phyloP scores from a whole-genome alignment of 1,140 invertebrate genomes.

The Cyrtorhinus lividipennis region DNA sequence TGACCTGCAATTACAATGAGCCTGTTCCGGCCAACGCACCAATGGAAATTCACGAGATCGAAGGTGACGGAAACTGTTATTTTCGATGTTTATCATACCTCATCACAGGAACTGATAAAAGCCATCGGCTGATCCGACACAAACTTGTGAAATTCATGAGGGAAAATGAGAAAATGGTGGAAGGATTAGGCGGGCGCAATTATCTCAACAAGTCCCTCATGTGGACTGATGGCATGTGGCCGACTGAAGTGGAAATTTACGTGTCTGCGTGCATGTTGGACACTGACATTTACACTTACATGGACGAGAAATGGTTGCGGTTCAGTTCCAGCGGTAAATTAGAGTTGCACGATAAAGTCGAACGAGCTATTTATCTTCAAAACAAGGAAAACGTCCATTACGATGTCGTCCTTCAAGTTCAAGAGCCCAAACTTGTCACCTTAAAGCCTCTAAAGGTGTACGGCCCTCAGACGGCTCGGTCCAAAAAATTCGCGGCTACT shows the following conservation, averaged over 20 bases:
- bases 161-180: neutral
- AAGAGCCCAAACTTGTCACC: neutral
- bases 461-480: neutral
- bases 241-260: neutral
- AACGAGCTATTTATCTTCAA: neutral
- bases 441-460: neutral
- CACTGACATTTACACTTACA: slow-evolving; percentile 5
- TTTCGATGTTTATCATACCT: slow-evolving; percentile 2
- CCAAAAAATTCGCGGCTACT: neutral
- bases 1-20: neutral
- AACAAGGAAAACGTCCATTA: neutral
- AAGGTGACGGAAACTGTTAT: neutral
- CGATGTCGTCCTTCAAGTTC: neutral
- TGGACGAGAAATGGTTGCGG: neutral
- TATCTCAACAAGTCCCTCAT: neutral
- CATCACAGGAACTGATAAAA: neutral
- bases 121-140: neutral
- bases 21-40: neutral
- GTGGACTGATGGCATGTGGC: slow-evolving; percentile 3
- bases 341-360: neutral
- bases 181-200: neutral
- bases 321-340: slow-evolving; percentile 1
- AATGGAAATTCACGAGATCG: neutral
- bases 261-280: neutral
- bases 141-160: neutral